phyloP scores from a whole-genome alignment of 2,888 invertebrate species.

The Molanna angustata region DNA sequence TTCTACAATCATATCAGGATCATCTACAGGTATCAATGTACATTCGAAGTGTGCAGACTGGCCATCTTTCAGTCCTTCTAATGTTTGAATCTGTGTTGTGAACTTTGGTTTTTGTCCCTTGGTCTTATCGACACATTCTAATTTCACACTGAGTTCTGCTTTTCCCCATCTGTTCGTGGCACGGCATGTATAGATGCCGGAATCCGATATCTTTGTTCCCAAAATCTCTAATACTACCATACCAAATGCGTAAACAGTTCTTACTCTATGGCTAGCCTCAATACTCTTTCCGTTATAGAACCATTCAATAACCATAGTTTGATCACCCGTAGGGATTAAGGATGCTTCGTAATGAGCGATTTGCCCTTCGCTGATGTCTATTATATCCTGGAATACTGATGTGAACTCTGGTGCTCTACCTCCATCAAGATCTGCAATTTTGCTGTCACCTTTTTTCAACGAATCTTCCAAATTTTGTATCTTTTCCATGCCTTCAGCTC shows the following conservation, averaged over 20 bases:
- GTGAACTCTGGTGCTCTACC: conserved; percentile 87
- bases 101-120: conserved; percentile 86
- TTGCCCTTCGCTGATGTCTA: conserved; percentile 89
- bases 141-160: conserved; percentile 79
- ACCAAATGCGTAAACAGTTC: conserved; percentile 96
- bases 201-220: conserved; percentile 90
- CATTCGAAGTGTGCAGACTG: conserved; percentile 96
- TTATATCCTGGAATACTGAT: conserved; percentile 78
- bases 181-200: conserved; percentile 83
- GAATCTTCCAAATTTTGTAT: conserved; percentile 90
- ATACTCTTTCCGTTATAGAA: conserved; percentile 90
- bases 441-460: conserved; percentile 67
- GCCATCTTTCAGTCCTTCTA: conserved; percentile 85
- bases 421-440: conserved; percentile 67
- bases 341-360: conserved; percentile 98
- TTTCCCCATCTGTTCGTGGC: conserved; percentile 88
- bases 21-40: conserved; percentile 88
- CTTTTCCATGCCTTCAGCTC: conserved; percentile 87
- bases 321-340: conserved; percentile 89
- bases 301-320: conserved; percentile 94
- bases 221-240: conserved; percentile 96
- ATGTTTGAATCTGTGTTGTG: conserved; percentile 81
- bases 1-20: conserved; percentile 90
- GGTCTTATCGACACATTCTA: conserved; percentile 80
- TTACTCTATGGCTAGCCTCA: conserved; percentile 84